Base-by-base conservation (phyloP, 2,888 invertebrate genomes). In the Aelia acuminata region DNA sequence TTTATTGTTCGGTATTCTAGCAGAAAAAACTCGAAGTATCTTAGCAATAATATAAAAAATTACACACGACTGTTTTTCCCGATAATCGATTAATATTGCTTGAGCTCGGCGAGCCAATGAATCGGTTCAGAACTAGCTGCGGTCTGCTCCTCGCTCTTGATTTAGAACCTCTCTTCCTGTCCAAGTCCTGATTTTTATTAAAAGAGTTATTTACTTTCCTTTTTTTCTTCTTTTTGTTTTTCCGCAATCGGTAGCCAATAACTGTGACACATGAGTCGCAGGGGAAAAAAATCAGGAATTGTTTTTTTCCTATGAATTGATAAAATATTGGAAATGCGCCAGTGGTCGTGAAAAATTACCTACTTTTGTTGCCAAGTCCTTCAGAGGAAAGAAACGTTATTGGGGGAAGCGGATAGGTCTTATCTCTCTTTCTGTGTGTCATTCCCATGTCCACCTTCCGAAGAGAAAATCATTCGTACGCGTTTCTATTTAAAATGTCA, bases 301-400 rank as follows among this genome's bases (percentile, higher is more conserved):
- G 31, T 70, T 70, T 70, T 70, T 70, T 35, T 18, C 31, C 63
- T 35, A 70, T 35, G 63, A 70, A 70, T 70, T 70, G 63, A 70
- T 70, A 35, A 70, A 70, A 70, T 70, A 70, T 70, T 70, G 63
- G 63, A 70, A 70, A 70, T 70, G 31, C 31, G 63, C 63, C 63
- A 70, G 63, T 35, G 35, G 31, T 18, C 63, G 63, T 70, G 63
- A 70, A 70, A 70, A 70, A 35, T 31, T 31, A 70, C 20, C 63
- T 70, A 31, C 63, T 31, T 63, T 63, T 63, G 63, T 63, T 63
- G 63, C 63, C 63, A 63, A 63, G 63, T 63, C 31, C 31, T 63
- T 63, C 31, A 31, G 31, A 63, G 31, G 5, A 31, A 63, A 31
- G 31, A 57, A 31, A 18, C 31, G 63, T 63, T 31, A 63, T 31